Evolutionary conservation across 2,113 vertebrate genomes (phyloP).

Genomic region (Aptenodytes forsteri): DNA sequence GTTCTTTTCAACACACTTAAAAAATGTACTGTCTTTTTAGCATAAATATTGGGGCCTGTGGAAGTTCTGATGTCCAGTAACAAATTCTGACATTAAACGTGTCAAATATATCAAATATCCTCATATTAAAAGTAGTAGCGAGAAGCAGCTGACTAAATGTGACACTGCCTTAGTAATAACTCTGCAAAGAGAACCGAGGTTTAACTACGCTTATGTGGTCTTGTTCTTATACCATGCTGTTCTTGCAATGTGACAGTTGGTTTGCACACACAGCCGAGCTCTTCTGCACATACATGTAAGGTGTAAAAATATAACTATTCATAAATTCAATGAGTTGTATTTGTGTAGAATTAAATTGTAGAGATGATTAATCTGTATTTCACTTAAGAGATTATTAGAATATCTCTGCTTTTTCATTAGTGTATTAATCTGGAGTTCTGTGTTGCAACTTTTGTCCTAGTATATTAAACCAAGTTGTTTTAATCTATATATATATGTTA

Average conservation of each 20-base stretch:
- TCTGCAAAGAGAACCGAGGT: not conserved
- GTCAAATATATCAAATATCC: not conserved
- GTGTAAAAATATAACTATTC: not conserved
- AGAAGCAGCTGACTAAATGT: not conserved
- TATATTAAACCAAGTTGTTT: not conserved
- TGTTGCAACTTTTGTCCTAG: not conserved
- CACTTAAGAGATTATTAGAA: not conserved
- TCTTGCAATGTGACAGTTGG: not conserved
- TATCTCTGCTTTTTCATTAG: not conserved
- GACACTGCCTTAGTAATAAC: not conserved
- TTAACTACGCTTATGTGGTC: rapidly evolving
- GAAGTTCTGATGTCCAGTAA: not conserved
- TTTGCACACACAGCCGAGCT: not conserved
- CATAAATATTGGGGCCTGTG: not conserved
- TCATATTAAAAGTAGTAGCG: not conserved
- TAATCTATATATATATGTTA: not conserved
- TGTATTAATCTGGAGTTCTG: not conserved
- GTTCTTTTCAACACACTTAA: not conserved
- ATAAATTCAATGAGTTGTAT: not conserved
- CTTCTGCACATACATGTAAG: not conserved
- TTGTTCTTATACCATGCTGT: not conserved
- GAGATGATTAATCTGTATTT: not conserved
- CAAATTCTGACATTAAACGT: not conserved
- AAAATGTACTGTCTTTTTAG: not conserved
- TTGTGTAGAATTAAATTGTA: not conserved